Base-by-base conservation (phyloP, 92 coral and sea anemone genomes). In the Umimayanthus kanabou region DNA sequence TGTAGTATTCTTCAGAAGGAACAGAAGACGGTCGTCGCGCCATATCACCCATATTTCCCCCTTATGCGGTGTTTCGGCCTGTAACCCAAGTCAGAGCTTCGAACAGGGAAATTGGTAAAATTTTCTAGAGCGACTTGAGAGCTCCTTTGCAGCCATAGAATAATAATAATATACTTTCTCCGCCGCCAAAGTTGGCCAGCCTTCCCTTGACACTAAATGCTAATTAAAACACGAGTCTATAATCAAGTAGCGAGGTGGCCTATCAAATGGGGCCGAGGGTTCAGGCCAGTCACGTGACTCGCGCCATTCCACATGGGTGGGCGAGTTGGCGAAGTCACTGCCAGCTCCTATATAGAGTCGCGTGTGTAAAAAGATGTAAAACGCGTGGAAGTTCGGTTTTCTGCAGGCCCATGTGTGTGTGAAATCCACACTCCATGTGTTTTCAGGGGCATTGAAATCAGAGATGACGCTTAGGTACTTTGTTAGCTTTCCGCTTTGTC, bases 131-230 rank as follows among this genome's bases (percentile, higher is more conserved):
- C 78, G 64, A 85, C 88, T 88, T 88, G 89, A 75, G 91, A 82
- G 93, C 88, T 90, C 81, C 92, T 91, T 89, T 84, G 94, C 91
- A 91, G 88, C 97, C 97, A 89, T 92, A 79, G 88, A 90, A 84
- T 61, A 87, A 89, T 92, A 90, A 88, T 84, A 83, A 91, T 88
- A 89, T 86, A 85, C 87, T 73, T 94, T 89, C 91, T 91, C 92
- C 78, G 92, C 90, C 93, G 91, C 94, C 91, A 92, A 76, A 87
- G 92, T 84, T 82, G 90, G 90, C 92, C 92, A 89, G 92, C 93
- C 94, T 92, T 93, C 93, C 90, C 98, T 93, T 95, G 98, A 93
- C 98, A 95, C 97, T 94, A 89, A 93, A 95, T 95, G 98, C 94
- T 95, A 95, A 95, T 95, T 92, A 93, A 89, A 87, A 88, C 88